These are phyloP conservation scores for Polymixis flavicincta DNA, from an alignment of 2,888 invertebrate genomes.

Conservation along the genomic window DNA sequence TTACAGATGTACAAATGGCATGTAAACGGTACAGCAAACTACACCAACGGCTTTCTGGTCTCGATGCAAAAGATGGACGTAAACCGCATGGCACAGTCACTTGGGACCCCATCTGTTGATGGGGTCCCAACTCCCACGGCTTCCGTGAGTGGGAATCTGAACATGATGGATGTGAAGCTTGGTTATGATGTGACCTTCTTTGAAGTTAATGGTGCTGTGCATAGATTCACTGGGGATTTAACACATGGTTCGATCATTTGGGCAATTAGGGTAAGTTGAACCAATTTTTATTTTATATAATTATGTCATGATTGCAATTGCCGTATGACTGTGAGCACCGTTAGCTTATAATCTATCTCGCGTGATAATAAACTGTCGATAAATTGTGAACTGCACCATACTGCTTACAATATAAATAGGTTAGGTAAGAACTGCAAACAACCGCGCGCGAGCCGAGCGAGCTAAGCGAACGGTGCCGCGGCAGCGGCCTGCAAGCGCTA, in stretches of 20 bases:
- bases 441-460: too few relatives aligned
- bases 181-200: constrained; percentile 77
- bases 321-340: too few relatives aligned
- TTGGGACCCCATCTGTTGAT: constrained; percentile 53
- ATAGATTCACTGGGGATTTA: constrained; percentile 74
- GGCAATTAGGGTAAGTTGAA: constrained; percentile 25
- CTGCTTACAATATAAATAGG: too few relatives aligned
- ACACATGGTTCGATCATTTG: constrained; percentile 44
- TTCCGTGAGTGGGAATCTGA: constrained; percentile 64
- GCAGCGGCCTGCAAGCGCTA: too few relatives aligned
- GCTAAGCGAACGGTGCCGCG: too few relatives aligned
- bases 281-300: too few relatives aligned
- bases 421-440: too few relatives aligned
- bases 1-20: constrained; percentile 73
- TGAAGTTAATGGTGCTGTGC: constrained; percentile 59
- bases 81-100: constrained; percentile 37
- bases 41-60: constrained; percentile 80
- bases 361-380: too few relatives aligned
- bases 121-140: constrained; percentile 54
- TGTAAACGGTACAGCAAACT: constrained; percentile 74
- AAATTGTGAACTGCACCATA: too few relatives aligned
- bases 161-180: constrained; percentile 69
- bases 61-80: constrained; percentile 78
- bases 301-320: too few relatives aligned
- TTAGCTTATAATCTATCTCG: too few relatives aligned